Base-by-base conservation (phyloP, 2,797 vertebrate species). In the Etheostoma nigrum region DNA sequence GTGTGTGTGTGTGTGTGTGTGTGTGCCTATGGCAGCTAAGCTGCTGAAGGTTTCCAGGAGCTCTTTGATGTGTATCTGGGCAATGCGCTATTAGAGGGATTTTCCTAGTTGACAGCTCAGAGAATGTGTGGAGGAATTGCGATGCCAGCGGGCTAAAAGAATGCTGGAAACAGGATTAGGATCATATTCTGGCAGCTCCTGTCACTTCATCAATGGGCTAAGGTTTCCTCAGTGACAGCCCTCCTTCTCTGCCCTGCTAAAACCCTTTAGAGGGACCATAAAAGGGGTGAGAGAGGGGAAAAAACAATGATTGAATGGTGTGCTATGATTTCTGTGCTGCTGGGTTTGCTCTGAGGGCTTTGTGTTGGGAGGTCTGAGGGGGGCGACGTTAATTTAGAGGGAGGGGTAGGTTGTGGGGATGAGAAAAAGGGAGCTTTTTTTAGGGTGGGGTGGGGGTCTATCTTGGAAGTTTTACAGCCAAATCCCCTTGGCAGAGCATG, bases 81-180 rank as follows among this genome's bases (percentile, higher is more conserved):
- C 93, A 92, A 94, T 95, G 94, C 92, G 93, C 95, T 95, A 94
- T 97, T 95, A 93, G 96, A 95, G 95, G 96, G 96, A 97, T 97
- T 97, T 97, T 95, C 95, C 76, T 90, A 94, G 94, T 96, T 95
- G 95, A 93, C 94, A 89, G 96, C 93, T 94, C 74, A 96, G 96
- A 96, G 96, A 95, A 95, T 95, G 93, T 95, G 94, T 94, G 94
- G 93, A 93, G 94, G 95, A 94, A 94, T 94, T 95, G 94, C 91
- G 79, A 95, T 94, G 95, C 95, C 95, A 89, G 95, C 88, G 93
- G 94, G 95, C 94, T 91, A 96, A 95, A 95, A 95, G 96, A 97
- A 95, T 97, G 96, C 96, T 96, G 91, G 96, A 96, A 97, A 97
- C 94, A 95, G 97, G 97, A 97, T 98, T 97, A 98, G 96, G 96